Evolutionary conservation across 2,113 vertebrate genomes (phyloP).

Genomic region (Cyprinodon variegatus): DNA sequence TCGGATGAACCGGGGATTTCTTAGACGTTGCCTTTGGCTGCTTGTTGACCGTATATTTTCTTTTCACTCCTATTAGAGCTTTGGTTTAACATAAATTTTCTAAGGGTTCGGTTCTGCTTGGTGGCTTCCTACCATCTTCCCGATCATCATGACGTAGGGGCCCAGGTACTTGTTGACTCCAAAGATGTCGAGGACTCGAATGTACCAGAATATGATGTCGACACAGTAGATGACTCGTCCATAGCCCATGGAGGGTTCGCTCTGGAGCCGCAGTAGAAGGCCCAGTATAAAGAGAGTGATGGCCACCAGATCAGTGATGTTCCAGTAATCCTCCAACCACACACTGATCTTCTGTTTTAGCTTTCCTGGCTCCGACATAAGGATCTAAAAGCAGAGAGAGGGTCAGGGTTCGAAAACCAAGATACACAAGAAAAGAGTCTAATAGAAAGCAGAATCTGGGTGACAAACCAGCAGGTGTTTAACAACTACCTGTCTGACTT

Average conservation of each 20-base stretch:
- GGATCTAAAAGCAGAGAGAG: constrained; percentile 82
- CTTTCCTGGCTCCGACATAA: constrained; percentile 98
- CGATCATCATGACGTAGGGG: constrained; percentile 99
- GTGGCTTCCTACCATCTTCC: constrained; percentile 88
- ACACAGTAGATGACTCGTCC: constrained; percentile 97
- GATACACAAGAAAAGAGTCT: background rate
- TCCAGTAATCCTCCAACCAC: constrained; percentile 99
- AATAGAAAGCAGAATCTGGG: background rate
- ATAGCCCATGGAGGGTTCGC: constrained; percentile 94
- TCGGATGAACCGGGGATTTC: too few relatives aligned
- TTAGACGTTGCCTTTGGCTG: background rate
- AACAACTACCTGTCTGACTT: constrained; percentile 89
- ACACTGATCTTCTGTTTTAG: constrained; percentile 97
- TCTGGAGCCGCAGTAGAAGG: constrained; percentile 89
- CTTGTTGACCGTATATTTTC: background rate
- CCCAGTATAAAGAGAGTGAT: constrained; percentile 92
- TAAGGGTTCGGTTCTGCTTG: background rate
- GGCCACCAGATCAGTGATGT: constrained; percentile 93
- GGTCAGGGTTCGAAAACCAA: background rate
- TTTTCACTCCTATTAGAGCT: background rate
- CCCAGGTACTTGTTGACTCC: constrained; percentile 99
- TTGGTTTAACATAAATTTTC: background rate
- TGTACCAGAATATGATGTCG: constrained; percentile 99
- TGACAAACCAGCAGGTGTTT: background rate
- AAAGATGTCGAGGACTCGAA: constrained; percentile 97